A percentile compares a stretch with the other conserved stretches of the same genome.
Conservation (phyloP, 64 coral and sea anemone genomes). For the Porites lutea region DNA sequence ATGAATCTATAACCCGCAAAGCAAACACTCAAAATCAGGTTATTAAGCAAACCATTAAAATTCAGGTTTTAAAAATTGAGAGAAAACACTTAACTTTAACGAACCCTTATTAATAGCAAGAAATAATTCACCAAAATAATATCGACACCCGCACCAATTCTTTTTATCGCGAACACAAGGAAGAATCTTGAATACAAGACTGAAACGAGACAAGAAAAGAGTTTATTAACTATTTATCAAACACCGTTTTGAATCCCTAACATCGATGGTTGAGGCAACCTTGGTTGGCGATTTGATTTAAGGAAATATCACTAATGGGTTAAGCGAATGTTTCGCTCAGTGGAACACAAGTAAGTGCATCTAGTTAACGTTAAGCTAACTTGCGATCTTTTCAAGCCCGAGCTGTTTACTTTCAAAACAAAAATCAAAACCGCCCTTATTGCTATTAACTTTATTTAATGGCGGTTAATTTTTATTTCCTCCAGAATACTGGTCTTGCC, state of each 20-base stretch:
- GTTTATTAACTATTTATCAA: conserved; percentile 18
- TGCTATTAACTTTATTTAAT: too few species aligned
- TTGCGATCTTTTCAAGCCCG: too few species aligned
- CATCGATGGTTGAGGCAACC: not conserved
- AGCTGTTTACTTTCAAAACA: too few species aligned
- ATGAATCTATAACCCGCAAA: conserved; percentile 30
- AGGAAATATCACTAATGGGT: not conserved
- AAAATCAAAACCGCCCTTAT: too few species aligned
- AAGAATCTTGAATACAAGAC: not conserved
- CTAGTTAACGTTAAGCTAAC: too few species aligned
- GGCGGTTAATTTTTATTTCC: too few species aligned
- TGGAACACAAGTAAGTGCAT: not conserved
- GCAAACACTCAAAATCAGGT: not conserved
- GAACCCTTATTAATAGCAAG: too few species aligned
- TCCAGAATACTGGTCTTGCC: too few species aligned
- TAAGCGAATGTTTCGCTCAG: not conserved
- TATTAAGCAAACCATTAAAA: conserved; percentile 13
- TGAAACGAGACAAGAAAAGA: not conserved
- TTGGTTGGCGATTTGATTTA: too few species aligned
- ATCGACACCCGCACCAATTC: not conserved
- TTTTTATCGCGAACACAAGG: not conserved
- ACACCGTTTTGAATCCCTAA: not conserved
- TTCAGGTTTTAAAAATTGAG: not conserved
- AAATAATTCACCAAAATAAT: not conserved
- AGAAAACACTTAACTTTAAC: too few species aligned